phyloP scores from a whole-genome alignment of 2,113 vertebrate genomes.

The Eublepharis macularius region DNA sequence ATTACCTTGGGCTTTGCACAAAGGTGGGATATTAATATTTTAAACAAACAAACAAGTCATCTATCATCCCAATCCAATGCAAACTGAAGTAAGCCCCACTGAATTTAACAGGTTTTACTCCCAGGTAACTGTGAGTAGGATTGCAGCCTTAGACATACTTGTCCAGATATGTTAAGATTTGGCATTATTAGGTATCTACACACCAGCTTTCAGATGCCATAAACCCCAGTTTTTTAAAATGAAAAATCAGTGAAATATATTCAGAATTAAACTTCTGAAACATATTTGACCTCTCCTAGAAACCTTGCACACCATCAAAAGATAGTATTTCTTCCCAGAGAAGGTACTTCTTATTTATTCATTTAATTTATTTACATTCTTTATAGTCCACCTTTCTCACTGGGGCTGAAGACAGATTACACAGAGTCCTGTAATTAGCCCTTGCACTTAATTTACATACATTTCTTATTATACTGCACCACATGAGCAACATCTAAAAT shows the following conservation, averaged over 20 bases:
- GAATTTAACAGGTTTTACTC: too few relatives aligned
- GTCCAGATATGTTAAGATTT: not conserved
- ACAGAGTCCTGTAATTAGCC: not conserved
- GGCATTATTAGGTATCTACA: not conserved
- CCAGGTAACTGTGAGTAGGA: too few relatives aligned
- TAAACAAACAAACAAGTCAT: too few relatives aligned
- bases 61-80: too few relatives aligned
- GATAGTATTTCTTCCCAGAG: not conserved
- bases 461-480: constrained; percentile 2
- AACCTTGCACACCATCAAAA: not conserved
- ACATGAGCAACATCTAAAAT: not conserved
- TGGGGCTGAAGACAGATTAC: too few relatives aligned
- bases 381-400: too few relatives aligned
- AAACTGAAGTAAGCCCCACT: too few relatives aligned
- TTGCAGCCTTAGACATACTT: too few relatives aligned
- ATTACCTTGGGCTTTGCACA: not conserved
- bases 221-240: not conserved
- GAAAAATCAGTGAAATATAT: not conserved
- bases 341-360: accelerated
- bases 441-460: not conserved
- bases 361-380: too few relatives aligned
- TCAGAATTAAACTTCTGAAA: not conserved
- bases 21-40: too few relatives aligned
- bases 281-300: too few relatives aligned
- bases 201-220: not conserved